A percentile compares a stretch with the other conserved stretches of the same genome.
Conservation (phyloP, 2,888 invertebrate genomes). For the Mystacides longicornis region DNA sequence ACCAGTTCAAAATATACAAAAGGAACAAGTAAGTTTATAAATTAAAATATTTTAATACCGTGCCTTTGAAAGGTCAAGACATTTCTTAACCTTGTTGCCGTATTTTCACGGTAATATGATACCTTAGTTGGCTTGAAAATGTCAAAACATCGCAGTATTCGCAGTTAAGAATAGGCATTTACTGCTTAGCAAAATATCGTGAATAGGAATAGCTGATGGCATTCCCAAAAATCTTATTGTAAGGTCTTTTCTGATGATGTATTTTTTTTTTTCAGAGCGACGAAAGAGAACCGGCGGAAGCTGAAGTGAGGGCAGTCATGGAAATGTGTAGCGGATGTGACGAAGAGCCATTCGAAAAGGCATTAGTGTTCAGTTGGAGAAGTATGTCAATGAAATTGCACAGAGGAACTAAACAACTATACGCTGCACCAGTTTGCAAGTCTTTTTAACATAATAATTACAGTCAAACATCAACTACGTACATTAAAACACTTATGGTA, state of each 20-base stretch:
- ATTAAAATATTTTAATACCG: too few species aligned
- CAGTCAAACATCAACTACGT: background rate
- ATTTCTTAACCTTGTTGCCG: too few species aligned
- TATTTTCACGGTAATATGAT: too few species aligned
- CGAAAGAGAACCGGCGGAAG: slow-evolving; percentile 75
- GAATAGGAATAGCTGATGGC: too few species aligned
- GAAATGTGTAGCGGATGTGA: slow-evolving; percentile 68
- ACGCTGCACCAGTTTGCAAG: slow-evolving; percentile 58
- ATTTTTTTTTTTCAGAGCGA: slow-evolving; percentile 50
- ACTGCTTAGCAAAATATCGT: too few species aligned
- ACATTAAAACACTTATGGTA: too few species aligned
- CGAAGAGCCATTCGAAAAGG: slow-evolving; percentile 72
- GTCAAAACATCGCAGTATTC: too few species aligned
- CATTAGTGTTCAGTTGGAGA: slow-evolving; percentile 72
- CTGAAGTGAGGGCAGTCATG: slow-evolving; percentile 75
- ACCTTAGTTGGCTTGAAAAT: too few species aligned
- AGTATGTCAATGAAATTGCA: slow-evolving; percentile 62
- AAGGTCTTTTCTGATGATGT: too few species aligned
- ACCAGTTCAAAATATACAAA: slow-evolving; percentile 54
- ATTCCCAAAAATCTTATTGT: too few species aligned
- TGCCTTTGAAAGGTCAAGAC: too few species aligned
- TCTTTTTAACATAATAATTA: slow-evolving; percentile 42
- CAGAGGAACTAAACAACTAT: slow-evolving; percentile 63
- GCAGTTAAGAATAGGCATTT: too few species aligned
- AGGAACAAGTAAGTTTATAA: slow-evolving; percentile 45